These are phyloP conservation scores for Tinea trinotella DNA, from an alignment of 2,888 invertebrate species.

Conservation along the genomic window DNA sequence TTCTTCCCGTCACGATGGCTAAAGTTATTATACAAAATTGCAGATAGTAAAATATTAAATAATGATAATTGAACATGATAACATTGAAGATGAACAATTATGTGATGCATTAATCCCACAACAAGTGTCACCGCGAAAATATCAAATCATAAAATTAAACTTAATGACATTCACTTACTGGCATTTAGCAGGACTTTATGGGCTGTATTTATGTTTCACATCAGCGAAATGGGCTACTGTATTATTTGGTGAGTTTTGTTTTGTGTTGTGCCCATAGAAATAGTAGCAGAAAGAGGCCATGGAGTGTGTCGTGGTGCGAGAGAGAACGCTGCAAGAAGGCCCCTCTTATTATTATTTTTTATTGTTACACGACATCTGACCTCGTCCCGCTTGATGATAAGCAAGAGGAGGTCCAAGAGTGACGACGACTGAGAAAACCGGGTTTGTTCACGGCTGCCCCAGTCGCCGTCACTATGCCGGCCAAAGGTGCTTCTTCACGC, in stretches of 20 bases:
- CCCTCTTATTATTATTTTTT: too few species aligned
- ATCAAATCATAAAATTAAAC: conserved; percentile 15
- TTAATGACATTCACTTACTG: conserved; percentile 18
- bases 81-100: not conserved
- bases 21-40: not conserved
- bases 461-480: too few species aligned
- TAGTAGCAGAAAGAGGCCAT: too few species aligned
- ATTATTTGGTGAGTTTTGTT: conserved; percentile 17
- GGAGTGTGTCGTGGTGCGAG: too few species aligned
- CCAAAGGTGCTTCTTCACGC: too few species aligned
- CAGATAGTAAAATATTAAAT: not conserved
- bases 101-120: not conserved
- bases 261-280: too few species aligned
- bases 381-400: too few species aligned
- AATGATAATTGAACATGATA: not conserved
- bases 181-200: conserved; percentile 19
- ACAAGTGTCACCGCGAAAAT: conserved; percentile 13
- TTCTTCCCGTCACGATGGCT: not conserved
- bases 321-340: too few species aligned
- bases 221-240: conserved; percentile 18
- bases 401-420: too few species aligned
- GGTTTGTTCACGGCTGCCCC: too few species aligned
- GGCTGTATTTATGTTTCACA: conserved; percentile 19
- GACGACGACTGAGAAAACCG: too few species aligned
- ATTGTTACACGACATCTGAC: too few species aligned